Percentiles rank a stretch among this genome's conserved stretches.
Conservation (phyloP, 1,140 invertebrate species). For the Ceratina calcarata region DNA sequence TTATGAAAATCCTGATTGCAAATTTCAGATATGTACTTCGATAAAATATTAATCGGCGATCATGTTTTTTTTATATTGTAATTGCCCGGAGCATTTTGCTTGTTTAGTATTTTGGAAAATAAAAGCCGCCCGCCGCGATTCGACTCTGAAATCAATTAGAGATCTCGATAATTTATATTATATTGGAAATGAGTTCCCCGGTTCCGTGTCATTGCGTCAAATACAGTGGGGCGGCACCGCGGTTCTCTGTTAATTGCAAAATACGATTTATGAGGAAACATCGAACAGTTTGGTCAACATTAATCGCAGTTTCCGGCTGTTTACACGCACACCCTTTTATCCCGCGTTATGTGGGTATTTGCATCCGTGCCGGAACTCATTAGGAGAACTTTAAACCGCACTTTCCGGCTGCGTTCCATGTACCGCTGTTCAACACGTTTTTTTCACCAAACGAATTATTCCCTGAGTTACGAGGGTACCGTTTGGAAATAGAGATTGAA, state of each 20-base stretch:
- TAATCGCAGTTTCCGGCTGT: constrained; percentile 16
- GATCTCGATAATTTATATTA: constrained; percentile 22
- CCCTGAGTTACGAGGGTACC: no score
- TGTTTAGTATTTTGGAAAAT: background rate
- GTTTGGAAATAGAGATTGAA: no score
- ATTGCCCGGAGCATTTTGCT: background rate
- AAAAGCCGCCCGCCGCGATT: background rate
- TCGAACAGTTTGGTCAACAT: constrained; percentile 20
- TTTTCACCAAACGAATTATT: background rate
- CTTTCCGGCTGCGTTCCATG: background rate
- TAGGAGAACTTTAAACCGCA: background rate
- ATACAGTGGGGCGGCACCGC: background rate
- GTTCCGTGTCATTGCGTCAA: constrained; percentile 31
- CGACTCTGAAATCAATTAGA: constrained; percentile 16
- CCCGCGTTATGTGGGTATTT: constrained; percentile 12
- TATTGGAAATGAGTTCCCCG: background rate
- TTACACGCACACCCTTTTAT: constrained; percentile 10
- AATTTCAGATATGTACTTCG: constrained; percentile 1
- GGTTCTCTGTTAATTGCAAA: constrained; percentile 23
- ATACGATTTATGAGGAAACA: constrained; percentile 18
- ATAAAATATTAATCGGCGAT: background rate
- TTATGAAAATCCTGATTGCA: constrained; percentile 12
- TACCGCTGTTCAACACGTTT: background rate
- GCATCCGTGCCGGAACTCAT: background rate
- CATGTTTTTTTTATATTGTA: background rate